These are phyloP conservation scores for Virgularia gustaviana DNA, from an alignment of 92 coral and sea anemone genomes.

Conservation along the genomic window DNA sequence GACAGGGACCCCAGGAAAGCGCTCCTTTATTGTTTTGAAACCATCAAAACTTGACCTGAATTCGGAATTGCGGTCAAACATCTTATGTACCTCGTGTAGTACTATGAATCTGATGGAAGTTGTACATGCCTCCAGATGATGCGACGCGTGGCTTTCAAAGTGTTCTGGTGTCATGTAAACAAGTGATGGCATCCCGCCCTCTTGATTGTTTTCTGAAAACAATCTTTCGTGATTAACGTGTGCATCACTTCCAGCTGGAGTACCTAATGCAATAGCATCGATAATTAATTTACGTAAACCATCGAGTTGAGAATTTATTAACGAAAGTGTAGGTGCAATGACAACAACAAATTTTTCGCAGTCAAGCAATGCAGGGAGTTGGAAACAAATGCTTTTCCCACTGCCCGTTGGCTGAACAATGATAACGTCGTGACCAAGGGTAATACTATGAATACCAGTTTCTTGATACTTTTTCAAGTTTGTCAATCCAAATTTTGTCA, in stretches of 20 bases:
- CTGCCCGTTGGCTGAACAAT: conserved; percentile 61
- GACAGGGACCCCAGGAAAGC: conserved; percentile 33
- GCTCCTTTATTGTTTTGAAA: conserved; percentile 30
- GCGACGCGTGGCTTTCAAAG: too few species aligned
- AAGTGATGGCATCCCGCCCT: too few species aligned
- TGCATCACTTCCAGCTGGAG: conserved; percentile 35
- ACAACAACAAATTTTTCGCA: conserved; percentile 32
- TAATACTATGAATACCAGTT: conserved; percentile 45
- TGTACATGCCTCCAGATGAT: conserved; percentile 3
- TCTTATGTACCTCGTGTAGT: too few species aligned
- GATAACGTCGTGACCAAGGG: conserved; percentile 33
- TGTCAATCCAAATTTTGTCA: conserved; percentile 47
- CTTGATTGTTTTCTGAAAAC: too few species aligned
- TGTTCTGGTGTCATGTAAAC: too few species aligned
- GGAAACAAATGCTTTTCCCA: conserved; percentile 57
- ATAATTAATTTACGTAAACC: conserved; percentile 19
- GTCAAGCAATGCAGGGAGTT: conserved; percentile 48
- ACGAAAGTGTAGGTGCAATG: conserved; percentile 44
- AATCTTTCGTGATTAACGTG: conserved; percentile 22
- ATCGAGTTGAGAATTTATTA: conserved; percentile 57
- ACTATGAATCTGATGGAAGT: conserved; percentile 34
- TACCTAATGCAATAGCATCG: conserved; percentile 47
- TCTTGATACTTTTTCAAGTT: conserved; percentile 44
- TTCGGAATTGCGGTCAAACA: conserved; percentile 50
- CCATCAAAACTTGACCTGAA: conserved; percentile 46